These are phyloP conservation scores for Danio aesculapii DNA, from an alignment of 2,797 vertebrate genomes.

Conservation along the genomic window DNA sequence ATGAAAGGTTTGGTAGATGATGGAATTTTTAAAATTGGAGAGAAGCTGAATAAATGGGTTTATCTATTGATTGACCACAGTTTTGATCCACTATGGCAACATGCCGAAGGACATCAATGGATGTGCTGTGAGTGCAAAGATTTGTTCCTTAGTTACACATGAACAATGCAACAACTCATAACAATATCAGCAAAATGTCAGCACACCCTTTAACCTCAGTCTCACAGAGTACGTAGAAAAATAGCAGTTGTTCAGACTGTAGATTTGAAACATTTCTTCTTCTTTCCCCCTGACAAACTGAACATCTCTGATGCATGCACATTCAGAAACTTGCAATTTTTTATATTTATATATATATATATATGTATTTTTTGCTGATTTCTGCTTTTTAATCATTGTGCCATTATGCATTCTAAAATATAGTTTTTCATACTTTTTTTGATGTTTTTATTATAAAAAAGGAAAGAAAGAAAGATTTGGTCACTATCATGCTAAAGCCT, in stretches of 20 bases:
- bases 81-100: constrained; percentile 51
- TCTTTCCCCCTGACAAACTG: constrained; percentile 66
- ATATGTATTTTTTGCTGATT: constrained; percentile 54
- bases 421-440: constrained; percentile 65
- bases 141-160: constrained; percentile 51
- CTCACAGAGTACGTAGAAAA: constrained; percentile 58
- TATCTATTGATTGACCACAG: constrained; percentile 17
- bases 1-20: constrained; percentile 54
- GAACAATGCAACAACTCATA: constrained; percentile 52
- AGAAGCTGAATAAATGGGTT: constrained; percentile 29
- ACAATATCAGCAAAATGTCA: constrained; percentile 43
- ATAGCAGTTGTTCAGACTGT: constrained; percentile 47
- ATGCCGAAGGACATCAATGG: constrained; percentile 49
- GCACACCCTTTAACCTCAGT: constrained; percentile 48
- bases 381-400: constrained; percentile 81
- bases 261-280: constrained; percentile 55
- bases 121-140: constrained; percentile 62
- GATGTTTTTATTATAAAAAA: constrained; percentile 58
- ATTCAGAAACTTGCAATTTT: constrained; percentile 77
- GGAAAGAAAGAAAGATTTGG: constrained; percentile 84
- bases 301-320: constrained; percentile 81
- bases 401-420: constrained; percentile 83
- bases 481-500: constrained; percentile 91
- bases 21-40: constrained; percentile 26
- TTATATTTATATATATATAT: constrained; percentile 59